These are phyloP conservation scores for Rhinichthys osculus DNA, from an alignment of 2,797 vertebrate genomes.

Conservation along the genomic window DNA sequence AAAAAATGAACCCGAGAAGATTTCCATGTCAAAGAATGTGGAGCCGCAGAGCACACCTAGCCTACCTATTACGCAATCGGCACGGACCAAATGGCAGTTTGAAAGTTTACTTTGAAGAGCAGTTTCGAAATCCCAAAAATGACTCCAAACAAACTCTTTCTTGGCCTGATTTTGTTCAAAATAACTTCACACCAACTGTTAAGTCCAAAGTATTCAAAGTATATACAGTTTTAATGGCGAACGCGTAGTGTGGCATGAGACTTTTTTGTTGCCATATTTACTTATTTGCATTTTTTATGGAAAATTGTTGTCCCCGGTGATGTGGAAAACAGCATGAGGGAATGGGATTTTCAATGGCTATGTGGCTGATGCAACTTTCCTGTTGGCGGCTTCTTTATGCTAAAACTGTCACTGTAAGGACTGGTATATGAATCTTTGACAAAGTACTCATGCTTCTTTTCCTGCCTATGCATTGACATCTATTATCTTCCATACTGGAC, in stretches of 20 bases:
- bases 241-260: neutral
- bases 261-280: neutral
- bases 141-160: too few species aligned
- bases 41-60: too few species aligned
- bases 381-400: conserved; percentile 13
- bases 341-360: neutral
- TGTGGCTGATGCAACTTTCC: conserved; percentile 7
- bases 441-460: neutral
- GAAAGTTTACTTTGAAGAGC: too few species aligned
- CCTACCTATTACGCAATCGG: too few species aligned
- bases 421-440: conserved; percentile 39
- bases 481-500: conserved; percentile 6
- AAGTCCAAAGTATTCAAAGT: neutral
- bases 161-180: too few species aligned
- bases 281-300: neutral
- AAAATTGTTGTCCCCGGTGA: neutral
- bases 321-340: neutral
- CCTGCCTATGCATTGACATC: neutral
- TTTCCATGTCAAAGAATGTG: too few species aligned
- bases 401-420: conserved; percentile 21
- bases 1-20: too few species aligned
- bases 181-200: neutral
- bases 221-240: neutral
- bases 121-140: too few species aligned
- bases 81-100: too few species aligned